phyloP scores from a whole-genome alignment of 2,113 vertebrate genomes.

The Orycteropus afer region DNA sequence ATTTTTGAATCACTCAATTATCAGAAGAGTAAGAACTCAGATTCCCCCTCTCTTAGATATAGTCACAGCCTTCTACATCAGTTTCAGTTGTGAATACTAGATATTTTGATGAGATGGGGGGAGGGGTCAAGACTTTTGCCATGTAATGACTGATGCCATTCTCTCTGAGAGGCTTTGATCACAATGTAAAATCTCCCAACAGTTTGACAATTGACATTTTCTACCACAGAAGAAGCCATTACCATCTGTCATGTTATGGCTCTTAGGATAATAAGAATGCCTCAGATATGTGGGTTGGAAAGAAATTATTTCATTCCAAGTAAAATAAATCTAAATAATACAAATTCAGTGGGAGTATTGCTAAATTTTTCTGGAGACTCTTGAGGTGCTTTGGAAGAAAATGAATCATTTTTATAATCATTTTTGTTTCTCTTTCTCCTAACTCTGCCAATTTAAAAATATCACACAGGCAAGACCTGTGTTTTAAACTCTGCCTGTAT shows the following conservation, averaged over 20 bases:
- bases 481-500: constrained; percentile 65
- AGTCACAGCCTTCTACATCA: background rate
- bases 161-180: constrained; percentile 54
- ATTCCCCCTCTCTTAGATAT: background rate
- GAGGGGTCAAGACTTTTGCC: background rate
- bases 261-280: constrained; percentile 75
- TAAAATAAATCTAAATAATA: constrained; percentile 68
- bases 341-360: constrained; percentile 70
- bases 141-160: constrained; percentile 18
- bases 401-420: constrained; percentile 73
- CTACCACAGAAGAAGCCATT: constrained; percentile 68
- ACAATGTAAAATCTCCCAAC: constrained; percentile 48
- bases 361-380: constrained; percentile 57
- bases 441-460: constrained; percentile 75
- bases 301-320: constrained; percentile 77
- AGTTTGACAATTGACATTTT: constrained; percentile 56
- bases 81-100: background rate
- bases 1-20: background rate
- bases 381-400: constrained; percentile 71
- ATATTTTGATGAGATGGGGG: background rate
- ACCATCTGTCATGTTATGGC: constrained; percentile 77
- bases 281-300: constrained; percentile 75
- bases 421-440: constrained; percentile 65
- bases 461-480: constrained; percentile 39
- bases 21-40: background rate